These are phyloP conservation scores for Aramus guarauna DNA, from an alignment of 2,113 vertebrate species.

Conservation along the genomic window DNA sequence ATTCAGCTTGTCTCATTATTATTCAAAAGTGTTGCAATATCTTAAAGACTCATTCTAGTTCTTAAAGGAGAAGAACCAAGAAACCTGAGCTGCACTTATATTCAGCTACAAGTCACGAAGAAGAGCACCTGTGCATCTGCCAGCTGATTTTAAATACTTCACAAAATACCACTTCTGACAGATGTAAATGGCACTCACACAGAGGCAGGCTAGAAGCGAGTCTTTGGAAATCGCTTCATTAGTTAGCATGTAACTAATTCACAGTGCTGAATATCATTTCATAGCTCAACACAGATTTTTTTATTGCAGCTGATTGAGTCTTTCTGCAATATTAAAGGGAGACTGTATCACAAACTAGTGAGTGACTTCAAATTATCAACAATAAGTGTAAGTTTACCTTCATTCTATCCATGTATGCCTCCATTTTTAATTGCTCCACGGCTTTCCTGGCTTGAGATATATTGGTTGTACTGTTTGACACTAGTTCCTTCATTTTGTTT, in stretches of 20 bases:
- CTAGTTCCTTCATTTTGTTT: constrained; percentile 86
- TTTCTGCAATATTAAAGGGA: neutral
- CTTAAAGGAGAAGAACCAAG: neutral
- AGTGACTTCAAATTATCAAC: neutral
- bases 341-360: neutral
- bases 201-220: neutral
- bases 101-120: neutral
- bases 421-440: constrained; percentile 98
- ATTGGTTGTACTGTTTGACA: constrained; percentile 90
- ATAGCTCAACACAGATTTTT: neutral
- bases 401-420: constrained; percentile 97
- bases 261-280: neutral
- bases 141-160: neutral
- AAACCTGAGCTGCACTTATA: neutral
- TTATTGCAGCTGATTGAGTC: neutral
- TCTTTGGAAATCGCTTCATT: neutral
- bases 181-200: neutral
- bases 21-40: neutral
- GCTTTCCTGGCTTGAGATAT: constrained; percentile 97
- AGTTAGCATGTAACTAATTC: neutral
- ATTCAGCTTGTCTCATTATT: neutral
- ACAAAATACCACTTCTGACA: neutral
- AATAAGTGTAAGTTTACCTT: constrained; percentile 78
- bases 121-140: neutral
- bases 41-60: neutral